Base-by-base conservation (phyloP, 2,888 invertebrate species). In the Acleris sparsana region DNA sequence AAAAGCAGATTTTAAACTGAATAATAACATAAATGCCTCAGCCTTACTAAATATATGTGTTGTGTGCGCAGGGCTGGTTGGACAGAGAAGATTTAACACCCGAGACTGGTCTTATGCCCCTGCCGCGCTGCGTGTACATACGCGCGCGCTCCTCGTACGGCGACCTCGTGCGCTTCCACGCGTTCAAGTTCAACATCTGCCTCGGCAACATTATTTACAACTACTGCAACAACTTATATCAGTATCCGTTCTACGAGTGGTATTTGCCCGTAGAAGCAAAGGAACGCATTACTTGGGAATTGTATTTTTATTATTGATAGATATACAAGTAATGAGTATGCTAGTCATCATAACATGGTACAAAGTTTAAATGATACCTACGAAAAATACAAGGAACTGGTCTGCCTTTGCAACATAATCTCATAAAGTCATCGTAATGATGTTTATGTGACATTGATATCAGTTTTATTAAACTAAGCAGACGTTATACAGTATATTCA, bases 301-400 rank as follows among this genome's bases (percentile, higher is more conserved):
- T 63, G n/a, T 52, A 20, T 13, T 58, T 62, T 55, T 48, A 53
- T 62, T 9, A 9, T 33, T 9, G 9, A 9, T 33, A 33, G 33
- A 33, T 33, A 33, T 9, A 33, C 33, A 13, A 13, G 39, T 13
- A 39, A 39, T 4, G 39, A 39, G 39, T 39, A 39, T 39, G 13
- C 13, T 39, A 39, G 39, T 39, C 39, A 4, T 39, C 39, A 39
- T 39, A 39, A 11, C 9, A 39, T 13, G 13, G 39, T 63, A 67
- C 53, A 53, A 53, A 49, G 44, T 33, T 59, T 39, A 44, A 63
- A 53, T 33, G n/a, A 53, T 48, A 53, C 25, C 25, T 25, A 5
- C 18, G 56, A 56, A 56, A 62, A 63, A 59, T 63, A 46, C 56
- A 62, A 65, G 65, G 60, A 61, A 61, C 61, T 65, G 61, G 33